Base-by-base conservation (phyloP, 2,888 invertebrate genomes). In the Gryllus longicercus region DNA sequence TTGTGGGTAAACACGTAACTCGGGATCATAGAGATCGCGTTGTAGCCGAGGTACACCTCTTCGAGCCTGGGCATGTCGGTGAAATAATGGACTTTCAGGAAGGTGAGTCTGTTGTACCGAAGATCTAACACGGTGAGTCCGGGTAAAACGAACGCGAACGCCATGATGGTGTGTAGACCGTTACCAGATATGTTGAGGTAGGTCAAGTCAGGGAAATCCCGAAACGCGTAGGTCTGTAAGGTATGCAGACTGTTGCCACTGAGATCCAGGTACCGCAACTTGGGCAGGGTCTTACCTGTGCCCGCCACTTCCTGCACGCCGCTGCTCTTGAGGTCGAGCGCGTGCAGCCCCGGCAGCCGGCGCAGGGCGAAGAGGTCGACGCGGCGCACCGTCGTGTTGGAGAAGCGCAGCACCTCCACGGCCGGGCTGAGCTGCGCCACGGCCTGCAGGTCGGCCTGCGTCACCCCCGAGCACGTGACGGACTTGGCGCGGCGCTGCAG, bases 111-210 rank as follows among this genome's bases (percentile, higher is more conserved):
- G 77, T 84, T 84, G 78, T 82, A 78, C 14, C 83, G 81, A 50
- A 84, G 78, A 76, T 84, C 83, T 4, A 84, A 75, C 18, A 81
- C 81, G 23, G 38, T 79, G 11, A 84, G 81, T 23, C 80, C 81
- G 1, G 82, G 83, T 18, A 84, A 80, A 11, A 82, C 81, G 38
- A 84, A 82, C 14, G 82, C 80, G n/a, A 80, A 80, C 23, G 82
- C 82, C 51, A 82, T 82, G 18, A 84, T 83, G 25, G 83, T 82
- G 76, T 83, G 83, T 23, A 84, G 82, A 50, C 82, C 83, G 77
- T 84, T 84, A 23, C 79, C 80, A n/a, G 83, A 81, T 18, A 84
- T 79, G 79, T 83, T 83, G 4, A 84, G 82, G 50, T 38, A 79
- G 50, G 81, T 75, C n/a, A 84, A 78, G 25, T 81, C 81, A 12